These are phyloP conservation scores for Lochmaea crataegi DNA, from an alignment of 2,888 invertebrate species.

Conservation along the genomic window DNA sequence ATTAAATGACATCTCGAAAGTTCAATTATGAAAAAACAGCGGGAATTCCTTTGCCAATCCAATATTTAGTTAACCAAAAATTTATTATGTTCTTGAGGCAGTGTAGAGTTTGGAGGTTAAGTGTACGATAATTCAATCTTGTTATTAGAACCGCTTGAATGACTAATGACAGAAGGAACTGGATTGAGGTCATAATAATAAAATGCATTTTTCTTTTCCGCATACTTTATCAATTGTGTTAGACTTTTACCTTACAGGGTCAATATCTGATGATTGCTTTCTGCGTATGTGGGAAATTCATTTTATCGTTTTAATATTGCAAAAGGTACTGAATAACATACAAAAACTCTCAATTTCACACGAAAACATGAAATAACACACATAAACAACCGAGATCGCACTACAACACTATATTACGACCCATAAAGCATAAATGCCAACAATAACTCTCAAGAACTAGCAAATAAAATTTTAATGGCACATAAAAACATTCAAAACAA, in stretches of 20 bases:
- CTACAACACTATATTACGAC: no score
- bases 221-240: slow-evolving; percentile 14
- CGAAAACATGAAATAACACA: no score
- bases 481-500: no score
- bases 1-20: no score
- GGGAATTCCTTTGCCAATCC: no score
- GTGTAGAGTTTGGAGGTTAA: slow-evolving; percentile 11
- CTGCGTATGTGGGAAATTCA: background rate
- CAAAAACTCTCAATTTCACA: no score
- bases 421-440: no score
- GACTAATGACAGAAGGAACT: slow-evolving; percentile 20
- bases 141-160: slow-evolving; percentile 20
- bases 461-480: no score
- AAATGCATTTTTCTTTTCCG: slow-evolving; percentile 22
- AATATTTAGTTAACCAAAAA: background rate
- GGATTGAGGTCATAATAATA: slow-evolving; percentile 16
- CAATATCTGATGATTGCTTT: slow-evolving; percentile 4
- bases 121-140: background rate
- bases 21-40: no score
- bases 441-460: no score
- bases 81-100: background rate
- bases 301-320: background rate
- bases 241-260: slow-evolving; percentile 16
- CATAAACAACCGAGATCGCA: no score
- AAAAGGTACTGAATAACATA: no score